phyloP scores from a whole-genome alignment of 2,797 vertebrate genomes.

The Brachymystax lenok region DNA sequence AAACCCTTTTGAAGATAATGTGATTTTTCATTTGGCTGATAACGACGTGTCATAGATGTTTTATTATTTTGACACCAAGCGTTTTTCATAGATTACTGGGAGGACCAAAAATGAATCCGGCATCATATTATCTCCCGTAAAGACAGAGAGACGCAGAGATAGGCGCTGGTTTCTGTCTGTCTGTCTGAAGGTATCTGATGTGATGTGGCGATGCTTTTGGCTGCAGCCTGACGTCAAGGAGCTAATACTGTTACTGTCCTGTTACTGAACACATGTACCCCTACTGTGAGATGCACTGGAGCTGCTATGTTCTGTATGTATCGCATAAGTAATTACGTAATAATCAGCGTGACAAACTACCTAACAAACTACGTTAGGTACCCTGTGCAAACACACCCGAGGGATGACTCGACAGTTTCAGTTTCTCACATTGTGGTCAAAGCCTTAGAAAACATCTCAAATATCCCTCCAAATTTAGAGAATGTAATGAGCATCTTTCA shows the following conservation, averaged over 20 bases:
- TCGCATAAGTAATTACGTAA: background rate
- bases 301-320: background rate
- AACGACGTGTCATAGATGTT: constrained; percentile 75
- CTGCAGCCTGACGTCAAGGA: background rate
- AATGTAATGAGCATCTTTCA: background rate
- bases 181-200: background rate
- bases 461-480: background rate
- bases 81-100: constrained; percentile 62
- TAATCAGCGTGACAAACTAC: background rate
- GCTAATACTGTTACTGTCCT: background rate
- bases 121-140: constrained; percentile 67
- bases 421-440: constrained; percentile 10
- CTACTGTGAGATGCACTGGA: background rate
- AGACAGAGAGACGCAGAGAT: constrained; percentile 46
- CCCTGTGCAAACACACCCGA: background rate
- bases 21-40: constrained; percentile 77
- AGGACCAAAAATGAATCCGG: constrained; percentile 72
- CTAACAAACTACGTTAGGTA: too few species aligned
- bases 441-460: background rate
- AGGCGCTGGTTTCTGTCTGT: constrained; percentile 41
- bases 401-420: constrained; percentile 46
- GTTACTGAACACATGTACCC: background rate
- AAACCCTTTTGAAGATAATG: constrained; percentile 78
- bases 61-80: constrained; percentile 79
- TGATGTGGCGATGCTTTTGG: background rate